These are phyloP conservation scores for Coilia nasus DNA, from an alignment of 2,797 vertebrate genomes.

Conservation along the genomic window DNA sequence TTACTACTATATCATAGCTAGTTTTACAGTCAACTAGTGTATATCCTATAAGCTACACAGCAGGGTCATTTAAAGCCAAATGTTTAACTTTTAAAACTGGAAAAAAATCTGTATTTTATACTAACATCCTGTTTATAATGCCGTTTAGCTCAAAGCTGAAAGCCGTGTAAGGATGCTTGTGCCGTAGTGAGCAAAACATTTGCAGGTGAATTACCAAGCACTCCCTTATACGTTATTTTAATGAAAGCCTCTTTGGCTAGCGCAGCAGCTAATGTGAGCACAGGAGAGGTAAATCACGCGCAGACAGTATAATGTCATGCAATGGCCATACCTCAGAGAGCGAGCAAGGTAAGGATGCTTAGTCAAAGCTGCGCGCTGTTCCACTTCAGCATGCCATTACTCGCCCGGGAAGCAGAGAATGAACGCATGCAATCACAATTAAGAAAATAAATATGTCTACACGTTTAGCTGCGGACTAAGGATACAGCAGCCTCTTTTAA, in stretches of 20 bases:
- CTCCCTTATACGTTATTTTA: conserved; percentile 74
- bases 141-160: neutral
- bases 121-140: neutral
- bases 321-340: conserved; percentile 32
- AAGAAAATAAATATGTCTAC: conserved; percentile 20
- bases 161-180: neutral
- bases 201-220: conserved; percentile 63
- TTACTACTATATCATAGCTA: conserved; percentile 24
- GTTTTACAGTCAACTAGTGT: neutral
- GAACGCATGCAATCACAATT: neutral
- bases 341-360: conserved; percentile 26
- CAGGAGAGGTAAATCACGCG: conserved; percentile 29
- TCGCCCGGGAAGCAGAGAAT: conserved; percentile 1
- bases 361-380: conserved; percentile 33
- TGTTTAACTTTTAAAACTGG: conserved; percentile 30
- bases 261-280: conserved; percentile 67
- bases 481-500: neutral
- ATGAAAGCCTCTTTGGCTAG: conserved; percentile 64
- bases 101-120: neutral
- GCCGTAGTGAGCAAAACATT: conserved; percentile 54
- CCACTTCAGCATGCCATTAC: conserved; percentile 44
- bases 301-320: conserved; percentile 5
- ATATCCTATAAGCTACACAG: conserved; percentile 28
- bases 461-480: neutral
- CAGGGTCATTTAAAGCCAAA: neutral